Evolutionary conservation across 2,888 invertebrate species (phyloP), one percentile per base, ranked within the genome.

Genomic region (Pyrrhosoma nymphula): DNA sequence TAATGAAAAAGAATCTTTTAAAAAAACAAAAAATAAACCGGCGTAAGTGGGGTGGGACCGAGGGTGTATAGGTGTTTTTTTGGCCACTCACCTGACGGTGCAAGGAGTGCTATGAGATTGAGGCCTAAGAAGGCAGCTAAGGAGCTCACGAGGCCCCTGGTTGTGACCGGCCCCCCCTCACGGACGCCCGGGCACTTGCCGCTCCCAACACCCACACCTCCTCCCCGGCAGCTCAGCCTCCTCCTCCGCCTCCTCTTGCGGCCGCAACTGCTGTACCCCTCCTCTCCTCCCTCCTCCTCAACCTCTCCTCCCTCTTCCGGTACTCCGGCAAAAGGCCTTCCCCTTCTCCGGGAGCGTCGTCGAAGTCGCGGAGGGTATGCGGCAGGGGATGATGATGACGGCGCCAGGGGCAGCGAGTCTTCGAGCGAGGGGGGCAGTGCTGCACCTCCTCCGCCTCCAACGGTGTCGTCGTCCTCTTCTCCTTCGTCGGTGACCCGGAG

Each of bases 401-500:
- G 8, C 18, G 82, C 30, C 56, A 56, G 89, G 55, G 89, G 89
- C 88, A 18, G n/a, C 26, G 39, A 16, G 35, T 23, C 35, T 18
- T 89, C n/a, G 63, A 39, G 89, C 10, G 30, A 4, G 63, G 35
- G 10, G 88, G 88, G 47, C 89, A 56, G 60, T 12, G 20, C 18
- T 16, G 60, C 60, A 10, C 60, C 60, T 60, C 60, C 60, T 82
- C 18, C 55, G 56, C 56, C 88, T 47, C 10, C 47, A 35, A n/a
- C 89, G 47, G 56, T 6, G 93, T 47, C 56, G 56, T 56, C 56
- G 69, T 88, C 82, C n/a, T 47, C 47, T 2, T 47, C 30, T 88
- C 47, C 56, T 91, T 56, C 56, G 56, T 88, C 55, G 93, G 95
- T 95, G 95, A 95, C 90, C 95, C 95, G 95, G 95, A 95, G 95